Evolutionary conservation across 2,113 vertebrate species (phyloP), one percentile per base, ranked within the genome.

Genomic region (Eulemur rufifrons): DNA sequence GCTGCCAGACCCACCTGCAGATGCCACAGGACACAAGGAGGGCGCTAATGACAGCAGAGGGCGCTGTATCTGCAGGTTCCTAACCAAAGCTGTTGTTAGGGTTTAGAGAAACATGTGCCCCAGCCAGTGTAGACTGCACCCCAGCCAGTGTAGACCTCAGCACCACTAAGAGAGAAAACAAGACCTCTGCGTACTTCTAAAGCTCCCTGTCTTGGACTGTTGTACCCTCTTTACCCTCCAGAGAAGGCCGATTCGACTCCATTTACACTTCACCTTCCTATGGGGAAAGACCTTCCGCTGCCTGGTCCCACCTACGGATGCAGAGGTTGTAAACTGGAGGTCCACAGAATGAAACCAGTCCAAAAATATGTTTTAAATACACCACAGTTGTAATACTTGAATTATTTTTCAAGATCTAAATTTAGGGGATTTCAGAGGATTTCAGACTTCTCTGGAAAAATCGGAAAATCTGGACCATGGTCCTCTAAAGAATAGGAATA

Each of bases 391-490:
- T 64, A 7, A 21, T 61, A 90, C 66, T 63, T 0, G 4, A 64
- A 39, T 73, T 15, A 81, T 66, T 5, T 29, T 34, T 23, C 82
- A 85, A 47, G 12, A 71, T 21, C 73, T 76, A 89, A 63, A 71
- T 82, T 59, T 32, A 66, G 64, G 29, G 64, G 27, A 82, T 37
- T 89, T 80, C 63, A 69, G 76, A 39, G 64, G 21, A 77, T 34
- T 89, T 83, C 63, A 69, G 76, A 39, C 23, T 42, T 90, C 52
- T 32, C 61, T 27, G 42, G 39, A 37, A 92, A 95, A 94, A 68
- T 0, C 32, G 74, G 74, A 52, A 86, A 78, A 92, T 37, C 39
- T 69, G 39, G 56, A 80, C 12, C 3, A 13, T 18, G 27, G 45
- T 64, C 34, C 23, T 86, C 71, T 34, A 82, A 97, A 52, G 29